Percentiles rank a stretch among this genome's conserved stretches.
phyloP scores from a whole-genome alignment of 1,140 invertebrate species.

The Drosophila tsacasi region DNA sequence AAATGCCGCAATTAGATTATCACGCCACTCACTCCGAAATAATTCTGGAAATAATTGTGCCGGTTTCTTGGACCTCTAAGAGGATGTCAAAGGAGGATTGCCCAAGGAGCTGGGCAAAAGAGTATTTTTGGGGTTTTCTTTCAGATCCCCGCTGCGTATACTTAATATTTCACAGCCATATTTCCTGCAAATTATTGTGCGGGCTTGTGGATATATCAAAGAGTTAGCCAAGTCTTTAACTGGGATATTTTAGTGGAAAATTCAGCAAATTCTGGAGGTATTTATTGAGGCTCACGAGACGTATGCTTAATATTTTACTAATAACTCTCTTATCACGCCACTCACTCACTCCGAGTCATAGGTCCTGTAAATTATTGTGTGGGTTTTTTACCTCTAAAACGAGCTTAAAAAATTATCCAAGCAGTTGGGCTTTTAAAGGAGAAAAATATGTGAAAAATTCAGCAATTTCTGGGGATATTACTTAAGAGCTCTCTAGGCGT shows the following conservation, averaged over 20 bases:
- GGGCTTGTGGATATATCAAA: too few relatives aligned
- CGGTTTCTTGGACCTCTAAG: neutral
- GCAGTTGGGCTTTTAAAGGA: neutral
- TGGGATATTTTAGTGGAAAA: too few relatives aligned
- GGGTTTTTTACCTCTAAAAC: neutral
- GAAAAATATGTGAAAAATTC: neutral
- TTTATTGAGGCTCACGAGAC: too few relatives aligned
- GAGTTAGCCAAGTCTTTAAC: too few relatives aligned
- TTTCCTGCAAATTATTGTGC: too few relatives aligned
- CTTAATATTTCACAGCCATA: too few relatives aligned
- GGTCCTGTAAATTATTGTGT: neutral
- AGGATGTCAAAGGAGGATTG: neutral
- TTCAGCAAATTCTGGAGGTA: neutral
- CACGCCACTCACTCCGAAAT: neutral
- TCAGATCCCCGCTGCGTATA: too few relatives aligned
- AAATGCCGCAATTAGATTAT: constrained; percentile 5
- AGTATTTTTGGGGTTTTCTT: too few relatives aligned
- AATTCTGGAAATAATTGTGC: neutral
- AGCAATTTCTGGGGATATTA: neutral
- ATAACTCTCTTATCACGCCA: too few relatives aligned
- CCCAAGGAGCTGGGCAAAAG: neutral
- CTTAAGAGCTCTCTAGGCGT: neutral
- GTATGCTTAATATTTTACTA: neutral
- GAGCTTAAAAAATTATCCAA: neutral
- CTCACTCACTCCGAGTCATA: neutral